Evolutionary conservation across 2,888 invertebrate species (phyloP).

Genomic region (Diachrysia chrysitis): DNA sequence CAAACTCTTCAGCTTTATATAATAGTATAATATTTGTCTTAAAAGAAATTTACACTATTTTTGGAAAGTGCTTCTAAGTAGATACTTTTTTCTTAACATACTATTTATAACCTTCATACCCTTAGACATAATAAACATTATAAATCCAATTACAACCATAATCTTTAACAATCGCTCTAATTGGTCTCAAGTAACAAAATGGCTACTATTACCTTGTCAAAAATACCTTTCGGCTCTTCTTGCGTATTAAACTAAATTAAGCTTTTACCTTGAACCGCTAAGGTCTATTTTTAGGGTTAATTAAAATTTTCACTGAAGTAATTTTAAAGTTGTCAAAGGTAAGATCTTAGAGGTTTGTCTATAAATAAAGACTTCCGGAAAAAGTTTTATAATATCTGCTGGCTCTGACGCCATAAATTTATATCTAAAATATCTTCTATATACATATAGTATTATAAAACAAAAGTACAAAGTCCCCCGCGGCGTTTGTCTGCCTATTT

Average conservation of each 20-base stretch:
- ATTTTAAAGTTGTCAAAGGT: background rate
- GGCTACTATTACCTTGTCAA: background rate
- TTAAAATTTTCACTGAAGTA: constrained; percentile 5
- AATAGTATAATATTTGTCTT: no score
- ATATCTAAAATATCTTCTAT: no score
- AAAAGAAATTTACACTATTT: no score
- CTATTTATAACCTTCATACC: background rate
- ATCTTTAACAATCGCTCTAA: background rate
- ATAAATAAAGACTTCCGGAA: background rate
- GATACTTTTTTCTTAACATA: background rate
- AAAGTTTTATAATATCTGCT: background rate
- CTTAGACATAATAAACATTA: background rate
- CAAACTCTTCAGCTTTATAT: no score
- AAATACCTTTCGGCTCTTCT: background rate
- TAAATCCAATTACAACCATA: background rate
- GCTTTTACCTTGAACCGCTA: background rate
- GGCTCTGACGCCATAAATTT: no score
- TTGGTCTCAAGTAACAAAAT: background rate
- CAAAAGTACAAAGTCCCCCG: no score
- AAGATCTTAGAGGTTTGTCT: background rate
- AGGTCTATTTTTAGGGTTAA: constrained; percentile 5
- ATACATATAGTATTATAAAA: no score
- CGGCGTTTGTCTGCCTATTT: no score
- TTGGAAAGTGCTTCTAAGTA: background rate
- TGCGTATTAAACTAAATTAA: constrained; percentile 2